Evolutionary conservation across 2,113 vertebrate genomes (phyloP).

Genomic region (Gavialis gangeticus): DNA sequence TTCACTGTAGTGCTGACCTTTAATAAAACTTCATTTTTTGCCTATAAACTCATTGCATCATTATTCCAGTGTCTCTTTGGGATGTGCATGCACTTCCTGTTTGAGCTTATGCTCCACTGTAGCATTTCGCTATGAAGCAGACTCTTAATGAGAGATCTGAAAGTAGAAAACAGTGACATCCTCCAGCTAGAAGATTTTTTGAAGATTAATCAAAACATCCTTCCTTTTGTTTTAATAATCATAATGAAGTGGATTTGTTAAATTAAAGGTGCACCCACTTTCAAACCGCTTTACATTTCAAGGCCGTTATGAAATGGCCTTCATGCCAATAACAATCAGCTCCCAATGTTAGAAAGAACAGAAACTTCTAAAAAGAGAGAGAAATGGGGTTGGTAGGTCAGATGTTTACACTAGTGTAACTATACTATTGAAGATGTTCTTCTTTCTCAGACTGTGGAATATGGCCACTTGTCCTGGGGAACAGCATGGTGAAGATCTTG

Average conservation of each 20-base stretch:
- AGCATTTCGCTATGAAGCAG: rapidly evolving
- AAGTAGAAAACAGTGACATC: too few species aligned
- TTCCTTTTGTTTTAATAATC: too few species aligned
- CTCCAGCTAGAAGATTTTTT: too few species aligned
- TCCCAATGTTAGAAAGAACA: neutral
- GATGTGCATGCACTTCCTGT: neutral
- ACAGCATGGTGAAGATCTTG: neutral
- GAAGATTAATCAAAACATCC: too few species aligned
- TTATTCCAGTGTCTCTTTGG: rapidly evolving
- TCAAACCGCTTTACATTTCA: too few species aligned
- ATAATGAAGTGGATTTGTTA: too few species aligned
- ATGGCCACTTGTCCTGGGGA: rapidly evolving
- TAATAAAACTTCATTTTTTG: neutral
- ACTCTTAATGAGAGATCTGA: neutral
- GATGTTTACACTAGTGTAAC: neutral
- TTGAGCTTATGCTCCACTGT: rapidly evolving
- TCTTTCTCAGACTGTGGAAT: neutral
- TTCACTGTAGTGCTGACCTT: neutral
- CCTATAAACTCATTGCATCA: slow-evolving; percentile 42
- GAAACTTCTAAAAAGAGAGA: neutral
- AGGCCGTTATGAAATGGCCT: too few species aligned
- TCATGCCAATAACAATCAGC: too few species aligned
- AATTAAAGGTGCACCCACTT: too few species aligned
- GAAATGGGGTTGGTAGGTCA: neutral
- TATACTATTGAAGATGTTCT: neutral